phyloP scores from a whole-genome alignment of 2,888 invertebrate genomes.

The Agapostemon virescens region DNA sequence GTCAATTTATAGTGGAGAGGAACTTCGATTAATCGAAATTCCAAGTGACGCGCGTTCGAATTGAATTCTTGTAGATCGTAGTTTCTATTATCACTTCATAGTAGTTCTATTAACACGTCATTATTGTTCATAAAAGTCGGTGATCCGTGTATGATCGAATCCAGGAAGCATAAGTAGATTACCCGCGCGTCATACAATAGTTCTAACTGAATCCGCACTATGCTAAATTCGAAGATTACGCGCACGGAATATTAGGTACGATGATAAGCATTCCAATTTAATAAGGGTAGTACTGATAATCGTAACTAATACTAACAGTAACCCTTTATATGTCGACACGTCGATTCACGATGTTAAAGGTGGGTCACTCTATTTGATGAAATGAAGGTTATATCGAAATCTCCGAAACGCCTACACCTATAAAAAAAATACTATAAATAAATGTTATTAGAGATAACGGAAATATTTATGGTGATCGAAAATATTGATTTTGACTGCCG shows the following conservation, averaged over 20 bases:
- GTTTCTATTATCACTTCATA: no score
- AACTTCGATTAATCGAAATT: neutral
- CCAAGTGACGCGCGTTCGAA: neutral
- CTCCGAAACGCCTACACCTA: no score
- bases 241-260: neutral
- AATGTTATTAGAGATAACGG: no score
- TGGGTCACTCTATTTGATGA: no score
- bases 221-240: neutral
- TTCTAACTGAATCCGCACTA: conserved; percentile 14
- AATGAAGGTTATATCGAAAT: no score
- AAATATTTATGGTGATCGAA: no score
- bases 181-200: conserved; percentile 11
- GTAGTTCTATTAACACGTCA: no score
- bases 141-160: conserved; percentile 23
- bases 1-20: neutral
- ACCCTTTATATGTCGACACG: no score
- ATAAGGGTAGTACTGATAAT: neutral
- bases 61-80: neutral
- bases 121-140: conserved; percentile 4
- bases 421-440: no score
- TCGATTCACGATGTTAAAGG: no score
- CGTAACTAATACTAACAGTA: no score
- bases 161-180: conserved; percentile 23
- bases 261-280: neutral
- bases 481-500: no score